Evolutionary conservation across 35 echinoderm and acorn worm species (phyloP), one percentile per base, ranked within the genome.

Genomic region (Ophioderma brevispina): DNA sequence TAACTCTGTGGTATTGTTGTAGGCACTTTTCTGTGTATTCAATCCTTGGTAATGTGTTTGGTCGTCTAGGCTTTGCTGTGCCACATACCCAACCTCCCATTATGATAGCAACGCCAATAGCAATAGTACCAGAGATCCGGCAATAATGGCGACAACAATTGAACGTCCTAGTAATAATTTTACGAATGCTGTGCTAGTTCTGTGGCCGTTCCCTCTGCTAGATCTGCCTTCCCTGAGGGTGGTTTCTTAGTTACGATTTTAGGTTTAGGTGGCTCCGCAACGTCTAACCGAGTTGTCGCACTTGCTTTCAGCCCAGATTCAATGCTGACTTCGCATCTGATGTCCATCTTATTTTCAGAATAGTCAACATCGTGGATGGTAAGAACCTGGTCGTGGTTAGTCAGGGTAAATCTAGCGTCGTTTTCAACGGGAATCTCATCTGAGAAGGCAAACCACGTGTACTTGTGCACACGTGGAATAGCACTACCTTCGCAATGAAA

Each of bases 401-500:
- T 78, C 5, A 93, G 64, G 2, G 82, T 77, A 32, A 93, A 78
- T 33, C 87, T 79, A 0, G 75, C 39, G 18, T 80, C 76, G 52
- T 77, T 32, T 30, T 70, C 59, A 70, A 70, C 23, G 5, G 59
- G 59, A 37, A 75, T 87, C n/a, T 90, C 82, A 0, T 41, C 38
- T 32, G 59, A 41, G 19, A 93, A 59, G 13, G 89, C 88, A 55
- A 33, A 92, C 94, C 94, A 96, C 13, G 46, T 90, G 31, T 93
- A 90, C 21, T 52, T 78, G 31, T 75, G 21, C 19, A 96, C 82
- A 8, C 77, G 78, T 23, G 94, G 92, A 17, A 96, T 96, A 33
- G 94, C 94, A 32, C 87, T 86, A 2, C 86, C 94, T 59, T 96
- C 94, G 76, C 94, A 96, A 15, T 96, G 94, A 19, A 92, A 96